phyloP scores from a whole-genome alignment of 2,888 invertebrate genomes.

The Cremastinae sp. region DNA sequence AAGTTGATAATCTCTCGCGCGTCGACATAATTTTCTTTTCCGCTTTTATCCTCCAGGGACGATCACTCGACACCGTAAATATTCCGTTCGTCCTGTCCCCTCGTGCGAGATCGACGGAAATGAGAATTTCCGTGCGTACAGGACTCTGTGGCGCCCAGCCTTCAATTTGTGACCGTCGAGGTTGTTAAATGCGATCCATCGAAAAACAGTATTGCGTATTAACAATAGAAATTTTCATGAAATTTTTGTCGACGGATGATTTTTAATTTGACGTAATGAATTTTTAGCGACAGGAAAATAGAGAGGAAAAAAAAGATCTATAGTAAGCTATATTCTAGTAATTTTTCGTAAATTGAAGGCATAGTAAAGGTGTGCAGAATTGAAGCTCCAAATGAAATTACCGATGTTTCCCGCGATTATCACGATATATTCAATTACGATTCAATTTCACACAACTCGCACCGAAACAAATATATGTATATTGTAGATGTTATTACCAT shows the following conservation, averaged over 20 bases:
- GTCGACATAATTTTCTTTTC: constrained; percentile 27
- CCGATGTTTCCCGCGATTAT: constrained; percentile 1
- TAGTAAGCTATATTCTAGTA: background rate
- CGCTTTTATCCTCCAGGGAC: constrained; percentile 3
- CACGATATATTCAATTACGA: constrained; percentile 14
- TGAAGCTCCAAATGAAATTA: constrained; percentile 10
- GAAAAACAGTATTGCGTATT: constrained; percentile 27
- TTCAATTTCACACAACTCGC: constrained; percentile 11
- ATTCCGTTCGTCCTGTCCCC: constrained; percentile 30
- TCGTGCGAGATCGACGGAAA: constrained; percentile 20
- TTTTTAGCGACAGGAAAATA: background rate
- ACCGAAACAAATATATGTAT: too few relatives aligned
- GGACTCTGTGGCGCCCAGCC: constrained; percentile 6
- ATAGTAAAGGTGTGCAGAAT: background rate
- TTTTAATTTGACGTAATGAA: background rate
- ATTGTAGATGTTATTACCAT: too few relatives aligned
- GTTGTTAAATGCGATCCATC: constrained; percentile 41
- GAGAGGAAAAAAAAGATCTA: constrained; percentile 2
- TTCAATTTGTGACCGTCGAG: constrained; percentile 36
- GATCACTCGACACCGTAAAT: constrained; percentile 45
- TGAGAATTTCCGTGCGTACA: background rate
- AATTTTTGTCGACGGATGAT: constrained; percentile 7
- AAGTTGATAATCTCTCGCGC: constrained; percentile 9
- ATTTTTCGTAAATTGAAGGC: constrained; percentile 26
- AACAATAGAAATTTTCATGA: constrained; percentile 28